A percentile compares a stretch with the other conserved stretches of the same genome.
These are phyloP conservation scores for Leptinotarsa tumamoca DNA, from an alignment of 2,888 invertebrate genomes.

Conservation along the genomic window DNA sequence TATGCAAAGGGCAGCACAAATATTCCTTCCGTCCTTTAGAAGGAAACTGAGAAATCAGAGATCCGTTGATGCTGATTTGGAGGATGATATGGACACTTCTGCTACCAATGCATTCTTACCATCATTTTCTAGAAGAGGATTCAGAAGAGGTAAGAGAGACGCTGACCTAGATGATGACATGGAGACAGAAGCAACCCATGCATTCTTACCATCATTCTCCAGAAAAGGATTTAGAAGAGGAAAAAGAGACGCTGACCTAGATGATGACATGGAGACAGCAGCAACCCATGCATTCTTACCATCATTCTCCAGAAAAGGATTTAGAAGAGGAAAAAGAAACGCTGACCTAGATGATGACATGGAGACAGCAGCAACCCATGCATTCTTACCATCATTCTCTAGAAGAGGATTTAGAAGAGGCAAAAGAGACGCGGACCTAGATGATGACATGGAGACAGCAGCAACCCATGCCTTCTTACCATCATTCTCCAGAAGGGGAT, in stretches of 20 bases:
- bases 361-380: background rate
- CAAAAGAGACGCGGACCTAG: conserved; percentile 28
- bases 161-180: background rate
- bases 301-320: conserved; percentile 26
- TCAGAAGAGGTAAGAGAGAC: background rate
- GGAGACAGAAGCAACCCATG: conserved; percentile 18
- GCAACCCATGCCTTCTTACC: conserved; percentile 38
- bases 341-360: background rate
- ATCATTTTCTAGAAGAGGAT: conserved; percentile 25
- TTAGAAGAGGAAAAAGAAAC: background rate
- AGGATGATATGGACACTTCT: conserved; percentile 35
- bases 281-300: conserved; percentile 38
- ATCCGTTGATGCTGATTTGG: conserved; percentile 27
- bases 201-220: conserved; percentile 36
- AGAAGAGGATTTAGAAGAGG: conserved; percentile 29
- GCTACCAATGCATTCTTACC: conserved; percentile 39
- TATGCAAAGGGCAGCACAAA: conserved; percentile 30
- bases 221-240: conserved; percentile 2
- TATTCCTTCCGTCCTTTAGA: conserved; percentile 35
- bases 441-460: conserved; percentile 29
- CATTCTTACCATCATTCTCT: conserved; percentile 21
- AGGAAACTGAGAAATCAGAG: conserved; percentile 33
- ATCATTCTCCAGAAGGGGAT: conserved; percentile 36
- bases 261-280: background rate
- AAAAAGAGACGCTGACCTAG: background rate